Evolutionary conservation across 2,113 vertebrate genomes (phyloP), one percentile per base, ranked within the genome.

Genomic region (Chloroceryle aenea): DNA sequence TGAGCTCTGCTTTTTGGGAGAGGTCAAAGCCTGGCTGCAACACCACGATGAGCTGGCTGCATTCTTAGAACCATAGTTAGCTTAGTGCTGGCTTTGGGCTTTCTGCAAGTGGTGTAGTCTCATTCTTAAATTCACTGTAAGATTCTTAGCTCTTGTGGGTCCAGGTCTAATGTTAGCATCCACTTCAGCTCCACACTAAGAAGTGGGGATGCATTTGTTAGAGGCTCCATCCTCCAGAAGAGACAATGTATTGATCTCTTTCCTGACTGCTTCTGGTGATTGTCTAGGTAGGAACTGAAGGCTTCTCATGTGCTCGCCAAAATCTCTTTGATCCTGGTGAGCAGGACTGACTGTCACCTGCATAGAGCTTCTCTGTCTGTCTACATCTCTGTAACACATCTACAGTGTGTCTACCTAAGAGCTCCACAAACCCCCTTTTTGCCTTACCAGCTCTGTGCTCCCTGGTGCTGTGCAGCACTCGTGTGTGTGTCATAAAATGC

Each of bases 221-320:
- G 66, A 91, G 85, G 23, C 43, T 83, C 7, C 75, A 77, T 95
- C 87, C 90, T 96, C 52, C 55, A 93, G 59, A 55, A 86, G 82
- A 97, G 96, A 84, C 89, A 48, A 91, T 14, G 47, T 91, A 79
- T 95, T 93, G 93, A 95, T 89, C 53, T 50, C 59, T 83, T 67
- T 45, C 14, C 55, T 78, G 85, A 42, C 75, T 90, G 75, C 85
- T 90, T 88, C 87, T 73, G 68, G 82, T 83, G 61, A 15, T 25
- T 67, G 56, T 81, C 90, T 88, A 34, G 50, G 32, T 15, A 23
- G 50, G 56, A 74, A 38, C 32, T 90, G 82, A 56, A 88, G 72
- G 29, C 48, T 77, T 47, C 36, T 89, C 30, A 6, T 43, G 38
- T 43, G 50, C 59, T 71, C 0, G 11, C 93, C 90, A 93, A 75